Evolutionary conservation across 2,888 invertebrate species (phyloP), one percentile per base, ranked within the genome.

Genomic region (Cantharis nigra): DNA sequence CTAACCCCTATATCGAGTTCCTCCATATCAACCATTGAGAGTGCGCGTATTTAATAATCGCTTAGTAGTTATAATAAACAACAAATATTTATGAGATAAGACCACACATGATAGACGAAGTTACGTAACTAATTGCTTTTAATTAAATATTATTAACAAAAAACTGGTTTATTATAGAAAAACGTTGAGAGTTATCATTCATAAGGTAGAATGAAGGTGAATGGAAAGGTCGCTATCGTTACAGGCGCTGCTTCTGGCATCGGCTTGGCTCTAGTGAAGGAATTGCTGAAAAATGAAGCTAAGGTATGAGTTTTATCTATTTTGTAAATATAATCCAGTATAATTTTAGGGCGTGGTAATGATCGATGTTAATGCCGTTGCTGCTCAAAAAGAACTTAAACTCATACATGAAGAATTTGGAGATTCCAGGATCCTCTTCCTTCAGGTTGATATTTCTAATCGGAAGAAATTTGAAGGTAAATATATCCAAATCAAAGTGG

Each of bases 391-490:
- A 83, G 90, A 93, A 49, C 90, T 91, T 0, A 91, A 91, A 73
- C 91, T 91, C 75, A 87, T 94, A 23, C 91, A 91, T 14, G 89
- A 90, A 30, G 91, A 92, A 84, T 92, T 92, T 84, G 94, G 94
- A 63, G 90, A 92, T 80, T 92, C 92, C 84, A 92, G 91, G 77
- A 92, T 92, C 3, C 87, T 93, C 78, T 94, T 93, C 85, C 92
- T 93, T 82, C 92, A 91, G 77, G 93, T 93, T 82, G 94, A 94
- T 85, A 94, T 94, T 80, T 94, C 94, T 0, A 93, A 94, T 86
- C 92, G 92, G 84, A 91, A 92, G 16, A 93, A 94, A 86, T 92
- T 93, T 83, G 93, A 94, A 90, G 93, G 94, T 93, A 87, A 86
- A 84, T 81, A 9, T 72, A 49, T n/a, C 11, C 0, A 2, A 20